Evolutionary conservation across 2,888 invertebrate genomes (phyloP), one percentile per base, ranked within the genome.

Genomic region (Toxonevra muliebris): DNA sequence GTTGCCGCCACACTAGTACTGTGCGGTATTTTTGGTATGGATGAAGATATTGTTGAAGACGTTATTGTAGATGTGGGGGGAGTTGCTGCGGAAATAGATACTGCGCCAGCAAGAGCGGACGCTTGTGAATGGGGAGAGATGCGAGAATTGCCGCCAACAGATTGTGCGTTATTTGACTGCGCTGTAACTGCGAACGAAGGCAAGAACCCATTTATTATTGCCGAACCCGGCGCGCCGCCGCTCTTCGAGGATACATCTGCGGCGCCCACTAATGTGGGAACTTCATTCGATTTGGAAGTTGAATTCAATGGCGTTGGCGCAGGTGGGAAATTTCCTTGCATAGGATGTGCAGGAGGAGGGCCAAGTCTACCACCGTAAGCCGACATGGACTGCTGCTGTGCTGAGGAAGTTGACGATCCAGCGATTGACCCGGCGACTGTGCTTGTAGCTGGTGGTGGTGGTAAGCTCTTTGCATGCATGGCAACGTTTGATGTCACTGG

Each of bases 341-440:
- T 9, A 67, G 73, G 72, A 65, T 71, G 71, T 13, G 69, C 69
- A 53, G 69, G 72, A 30, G 74, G 71, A n/a, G 72, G 71, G 4
- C 72, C 73, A 10, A 73, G 65, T 52, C 85, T 45, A 82, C 81
- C 48, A n/a, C 65, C 59, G 17, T 58, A 59, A 1, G 58, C 59
- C 20, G 58, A 41, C 1, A 52, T 17, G 19, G 45, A 7, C 3
- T 60, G 53, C 15, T 54, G 41, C 7, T 19, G 42, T 3, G 65
- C 53, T 30, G 65, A 42, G 12, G 65, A 52, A 53, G 45, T 65
- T 40, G 65, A 4, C 30, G 30, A 40, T 17, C 43, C 54, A n/a
- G 64, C 15, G 48, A 42, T 66, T 45, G 65, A 20, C 19, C 60
- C 52, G 9, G 52, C 20, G 17, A 62, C 41, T 58, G 66, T 19